Percentiles rank a stretch among this genome's conserved stretches.
These are phyloP conservation scores for Eospalax fontanierii DNA, from an alignment of 2,797 vertebrate species.

Conservation along the genomic window DNA sequence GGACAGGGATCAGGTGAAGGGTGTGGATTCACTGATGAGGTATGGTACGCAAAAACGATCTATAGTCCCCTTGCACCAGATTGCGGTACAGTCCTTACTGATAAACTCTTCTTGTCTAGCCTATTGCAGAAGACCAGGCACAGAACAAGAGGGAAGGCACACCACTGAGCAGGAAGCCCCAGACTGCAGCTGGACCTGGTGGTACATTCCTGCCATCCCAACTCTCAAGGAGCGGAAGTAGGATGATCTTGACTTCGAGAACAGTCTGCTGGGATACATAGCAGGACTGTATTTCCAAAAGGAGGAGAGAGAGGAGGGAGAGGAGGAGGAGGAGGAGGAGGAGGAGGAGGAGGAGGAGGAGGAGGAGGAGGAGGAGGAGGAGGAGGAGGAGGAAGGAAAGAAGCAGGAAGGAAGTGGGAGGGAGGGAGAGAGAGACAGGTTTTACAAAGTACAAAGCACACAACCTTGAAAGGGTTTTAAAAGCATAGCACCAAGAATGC, in stretches of 20 bases:
- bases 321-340: too few species aligned
- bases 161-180: neutral
- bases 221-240: too few species aligned
- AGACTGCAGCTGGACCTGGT: neutral
- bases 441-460: neutral
- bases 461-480: slow-evolving; percentile 39
- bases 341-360: too few species aligned
- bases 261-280: neutral
- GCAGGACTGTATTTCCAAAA: neutral
- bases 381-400: too few species aligned
- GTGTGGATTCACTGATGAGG: neutral
- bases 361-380: fast-evolving
- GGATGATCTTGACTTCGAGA: neutral
- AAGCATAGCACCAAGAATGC: neutral
- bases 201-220: neutral
- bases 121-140: neutral
- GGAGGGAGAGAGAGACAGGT: neutral
- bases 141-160: too few species aligned
- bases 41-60: neutral
- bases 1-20: neutral
- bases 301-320: neutral
- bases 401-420: too few species aligned
- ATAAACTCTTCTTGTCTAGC: neutral
- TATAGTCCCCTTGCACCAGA: fast-evolving
- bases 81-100: fast-evolving